Evolutionary conservation across 2,888 invertebrate species (phyloP).

Genomic region (Cephus runcator): DNA sequence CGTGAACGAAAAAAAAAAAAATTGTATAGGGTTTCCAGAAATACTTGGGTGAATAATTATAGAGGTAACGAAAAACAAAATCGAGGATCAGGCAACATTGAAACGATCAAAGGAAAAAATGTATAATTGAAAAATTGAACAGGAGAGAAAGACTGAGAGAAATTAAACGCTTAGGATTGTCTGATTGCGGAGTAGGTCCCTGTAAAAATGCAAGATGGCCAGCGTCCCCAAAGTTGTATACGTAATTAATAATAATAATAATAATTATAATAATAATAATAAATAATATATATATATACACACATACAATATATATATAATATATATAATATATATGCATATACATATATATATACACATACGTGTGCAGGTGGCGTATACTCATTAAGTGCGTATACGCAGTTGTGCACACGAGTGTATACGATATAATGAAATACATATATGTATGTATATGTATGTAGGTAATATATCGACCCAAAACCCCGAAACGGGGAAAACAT

Average conservation of each 20-base stretch:
- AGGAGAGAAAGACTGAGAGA: constrained; percentile 31
- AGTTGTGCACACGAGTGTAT: constrained; percentile 28
- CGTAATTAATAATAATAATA: constrained; percentile 39
- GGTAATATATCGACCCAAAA: constrained; percentile 47
- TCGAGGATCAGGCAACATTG: constrained; percentile 71
- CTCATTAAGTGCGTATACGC: constrained; percentile 27
- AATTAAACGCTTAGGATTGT: constrained; percentile 65
- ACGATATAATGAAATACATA: constrained; percentile 7
- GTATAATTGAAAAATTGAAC: constrained; percentile 54
- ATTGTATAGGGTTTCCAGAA: constrained; percentile 41
- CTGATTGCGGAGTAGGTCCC: constrained; percentile 65
- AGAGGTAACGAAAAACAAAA: constrained; percentile 68
- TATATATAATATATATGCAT: constrained; percentile 29
- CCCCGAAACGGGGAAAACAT: constrained; percentile 61
- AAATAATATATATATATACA: constrained; percentile 14
- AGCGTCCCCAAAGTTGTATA: constrained; percentile 66
- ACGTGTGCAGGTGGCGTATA: constrained; percentile 27
- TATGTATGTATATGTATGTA: constrained; percentile 8
- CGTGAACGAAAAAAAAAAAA: constrained; percentile 43
- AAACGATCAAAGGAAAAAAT: constrained; percentile 68
- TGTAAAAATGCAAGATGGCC: constrained; percentile 66
- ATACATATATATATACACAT: constrained; percentile 45
- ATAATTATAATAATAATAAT: constrained; percentile 25
- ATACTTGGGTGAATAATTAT: constrained; percentile 52
- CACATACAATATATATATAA: constrained; percentile 24